These are phyloP conservation scores for Vespertilio murinus DNA, from an alignment of 2,797 vertebrate species.

Conservation along the genomic window DNA sequence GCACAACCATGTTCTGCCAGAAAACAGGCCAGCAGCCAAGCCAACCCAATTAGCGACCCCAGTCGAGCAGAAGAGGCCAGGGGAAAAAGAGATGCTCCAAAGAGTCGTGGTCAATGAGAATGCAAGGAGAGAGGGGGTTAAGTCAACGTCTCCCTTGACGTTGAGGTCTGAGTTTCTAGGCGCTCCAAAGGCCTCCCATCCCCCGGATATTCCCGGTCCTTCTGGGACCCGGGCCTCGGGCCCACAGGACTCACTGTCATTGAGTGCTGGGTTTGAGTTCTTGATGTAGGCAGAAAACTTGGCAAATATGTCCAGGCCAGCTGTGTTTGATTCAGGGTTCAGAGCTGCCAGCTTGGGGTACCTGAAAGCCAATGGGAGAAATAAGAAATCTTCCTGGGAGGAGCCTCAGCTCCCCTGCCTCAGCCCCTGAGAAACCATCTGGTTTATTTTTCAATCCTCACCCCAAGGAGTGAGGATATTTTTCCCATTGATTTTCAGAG, in stretches of 20 bases:
- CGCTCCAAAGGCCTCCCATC: background rate
- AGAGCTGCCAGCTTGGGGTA: slow-evolving; percentile 90
- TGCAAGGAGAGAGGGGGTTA: background rate
- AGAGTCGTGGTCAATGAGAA: background rate
- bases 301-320: slow-evolving; percentile 93
- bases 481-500: no score
- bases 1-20: background rate
- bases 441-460: no score
- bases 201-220: background rate
- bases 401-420: background rate
- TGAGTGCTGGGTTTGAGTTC: slow-evolving; percentile 91
- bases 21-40: background rate
- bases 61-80: background rate
- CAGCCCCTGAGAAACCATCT: no score
- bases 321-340: slow-evolving; percentile 95
- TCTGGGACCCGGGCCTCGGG: background rate
- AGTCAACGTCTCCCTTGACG: background rate
- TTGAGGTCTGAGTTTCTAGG: background rate
- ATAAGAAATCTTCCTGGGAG: background rate
- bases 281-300: slow-evolving; percentile 96
- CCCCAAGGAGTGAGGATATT: no score
- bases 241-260: slow-evolving; percentile 87
- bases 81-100: background rate
- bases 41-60: background rate
- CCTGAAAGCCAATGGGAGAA: slow-evolving; percentile 79